These are phyloP conservation scores for Yponomeuta malinellus DNA, from an alignment of 2,888 invertebrate species.

Conservation along the genomic window DNA sequence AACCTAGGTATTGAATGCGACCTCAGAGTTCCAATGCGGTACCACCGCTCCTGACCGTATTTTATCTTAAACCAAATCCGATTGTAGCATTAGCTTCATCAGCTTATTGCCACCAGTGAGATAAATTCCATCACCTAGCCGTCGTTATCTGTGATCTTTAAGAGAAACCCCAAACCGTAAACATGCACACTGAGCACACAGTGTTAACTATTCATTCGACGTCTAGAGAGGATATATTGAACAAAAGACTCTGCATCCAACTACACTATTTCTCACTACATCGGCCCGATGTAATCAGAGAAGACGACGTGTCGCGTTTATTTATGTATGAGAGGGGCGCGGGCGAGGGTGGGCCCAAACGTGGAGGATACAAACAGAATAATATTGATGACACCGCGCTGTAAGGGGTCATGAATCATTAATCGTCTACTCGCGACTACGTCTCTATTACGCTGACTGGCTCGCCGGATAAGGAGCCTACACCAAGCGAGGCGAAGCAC, in stretches of 20 bases:
- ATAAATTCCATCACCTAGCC: slow-evolving; percentile 56
- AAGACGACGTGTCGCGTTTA: slow-evolving; percentile 76
- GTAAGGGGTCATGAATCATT: slow-evolving; percentile 76
- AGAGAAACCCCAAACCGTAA: slow-evolving; percentile 73
- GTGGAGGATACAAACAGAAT: slow-evolving; percentile 74
- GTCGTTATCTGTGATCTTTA: slow-evolving; percentile 65
- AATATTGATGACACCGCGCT: slow-evolving; percentile 76
- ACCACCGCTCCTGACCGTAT: neutral
- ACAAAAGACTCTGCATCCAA: slow-evolving; percentile 72
- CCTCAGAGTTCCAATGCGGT: too few species aligned
- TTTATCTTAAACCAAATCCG: slow-evolving; percentile 40
- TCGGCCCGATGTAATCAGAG: slow-evolving; percentile 76
- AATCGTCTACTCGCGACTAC: slow-evolving; percentile 72
- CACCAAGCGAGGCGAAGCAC: slow-evolving; percentile 40
- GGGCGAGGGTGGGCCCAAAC: slow-evolving; percentile 70
- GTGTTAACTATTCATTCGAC: slow-evolving; percentile 69
- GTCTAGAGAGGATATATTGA: slow-evolving; percentile 67
- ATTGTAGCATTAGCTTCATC: slow-evolving; percentile 70
- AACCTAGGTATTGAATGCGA: too few species aligned
- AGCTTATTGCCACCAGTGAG: slow-evolving; percentile 65
- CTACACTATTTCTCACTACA: slow-evolving; percentile 75
- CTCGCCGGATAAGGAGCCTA: slow-evolving; percentile 67
- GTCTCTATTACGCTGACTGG: slow-evolving; percentile 70
- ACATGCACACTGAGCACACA: slow-evolving; percentile 64
- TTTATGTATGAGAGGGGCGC: slow-evolving; percentile 74